Evolutionary conservation across 2,113 vertebrate species (phyloP), one percentile per base, ranked within the genome.

Genomic region (Stomatorhinus ivindoensis): DNA sequence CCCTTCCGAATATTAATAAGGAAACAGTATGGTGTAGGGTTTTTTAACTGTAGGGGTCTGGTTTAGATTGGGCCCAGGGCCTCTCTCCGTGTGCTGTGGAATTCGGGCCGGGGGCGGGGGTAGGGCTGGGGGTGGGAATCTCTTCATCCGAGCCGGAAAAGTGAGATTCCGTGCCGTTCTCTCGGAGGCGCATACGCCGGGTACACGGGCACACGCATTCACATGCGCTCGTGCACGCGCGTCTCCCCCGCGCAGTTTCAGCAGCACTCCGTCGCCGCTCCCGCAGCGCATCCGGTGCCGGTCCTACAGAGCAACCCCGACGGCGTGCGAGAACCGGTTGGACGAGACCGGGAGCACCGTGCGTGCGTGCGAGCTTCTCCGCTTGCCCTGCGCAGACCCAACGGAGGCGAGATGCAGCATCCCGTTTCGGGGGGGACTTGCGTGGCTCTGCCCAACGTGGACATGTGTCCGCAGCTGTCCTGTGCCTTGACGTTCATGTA

Each of bases 401-500:
- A 93, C 92, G 93, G 94, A 94, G 93, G 93, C 96, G 96, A 92
- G 91, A 98, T 98, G 98, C 97, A 98, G 96, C 97, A 99, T 96
- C 97, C 98, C 94, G 94, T 98, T 91, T 94, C 97, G 94, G 98
- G 97, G 95, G 96, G 97, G 94, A 97, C 98, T 96, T 98, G 98
- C 94, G 97, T 98, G 94, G 97, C 98, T 91, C 95, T 99, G 95
- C 97, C 98, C 93, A 97, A 97, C 87, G 97, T 98, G 95, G 97
- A 97, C 94, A 96, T 97, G 96, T 98, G 97, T 96, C 98, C 98
- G 93, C 97, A 97, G 96, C 97, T 99, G 93, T 98, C 98, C 94
- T 98, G 98, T 95, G 97, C 98, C 95, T 97, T 99, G 97, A 98
- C 97, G 94, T 98, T 99, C 95, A 98, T 99, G 97, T 99, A 99